Percentiles rank a stretch among this genome's conserved stretches.
Evolutionary conservation across 1,140 invertebrate species (phyloP).

Genomic region (Drosophila parabipectinata): DNA sequence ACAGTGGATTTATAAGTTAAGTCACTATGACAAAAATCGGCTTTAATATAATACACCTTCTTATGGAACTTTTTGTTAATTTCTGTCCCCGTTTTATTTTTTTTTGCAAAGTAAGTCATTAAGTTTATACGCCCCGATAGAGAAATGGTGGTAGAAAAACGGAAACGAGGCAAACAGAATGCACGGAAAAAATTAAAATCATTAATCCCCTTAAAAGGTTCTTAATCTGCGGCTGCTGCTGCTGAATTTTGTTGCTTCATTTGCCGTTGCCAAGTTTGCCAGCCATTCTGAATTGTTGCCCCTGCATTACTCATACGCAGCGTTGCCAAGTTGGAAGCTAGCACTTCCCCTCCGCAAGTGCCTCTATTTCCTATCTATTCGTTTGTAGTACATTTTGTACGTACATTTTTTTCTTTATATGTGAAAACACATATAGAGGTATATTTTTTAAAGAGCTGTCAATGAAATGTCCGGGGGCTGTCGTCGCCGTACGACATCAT

Average conservation of each 20-base stretch:
- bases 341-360: background rate
- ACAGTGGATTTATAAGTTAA: background rate
- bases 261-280: conserved; percentile 40
- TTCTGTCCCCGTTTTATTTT: background rate
- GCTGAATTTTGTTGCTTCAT: conserved; percentile 72
- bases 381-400: too few relatives aligned
- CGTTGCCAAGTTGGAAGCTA: conserved; percentile 51
- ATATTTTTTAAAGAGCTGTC: conserved; percentile 37
- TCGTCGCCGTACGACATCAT: conserved; percentile 49
- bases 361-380: background rate
- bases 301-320: conserved; percentile 63
- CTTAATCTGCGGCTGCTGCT: conserved; percentile 79
- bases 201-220: conserved; percentile 83
- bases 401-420: conserved; percentile 2
- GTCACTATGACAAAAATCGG: background rate
- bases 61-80: background rate
- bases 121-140: conserved; percentile 4
- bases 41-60: background rate
- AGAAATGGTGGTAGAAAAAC: conserved; percentile 22
- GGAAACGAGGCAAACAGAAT: conserved; percentile 29
- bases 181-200: conserved; percentile 62
- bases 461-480: conserved; percentile 50
- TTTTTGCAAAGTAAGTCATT: background rate
- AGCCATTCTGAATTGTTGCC: conserved; percentile 9
- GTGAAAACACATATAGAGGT: background rate